phyloP scores from a whole-genome alignment of 2,797 vertebrate genomes.

The Poliocrania exsul region DNA sequence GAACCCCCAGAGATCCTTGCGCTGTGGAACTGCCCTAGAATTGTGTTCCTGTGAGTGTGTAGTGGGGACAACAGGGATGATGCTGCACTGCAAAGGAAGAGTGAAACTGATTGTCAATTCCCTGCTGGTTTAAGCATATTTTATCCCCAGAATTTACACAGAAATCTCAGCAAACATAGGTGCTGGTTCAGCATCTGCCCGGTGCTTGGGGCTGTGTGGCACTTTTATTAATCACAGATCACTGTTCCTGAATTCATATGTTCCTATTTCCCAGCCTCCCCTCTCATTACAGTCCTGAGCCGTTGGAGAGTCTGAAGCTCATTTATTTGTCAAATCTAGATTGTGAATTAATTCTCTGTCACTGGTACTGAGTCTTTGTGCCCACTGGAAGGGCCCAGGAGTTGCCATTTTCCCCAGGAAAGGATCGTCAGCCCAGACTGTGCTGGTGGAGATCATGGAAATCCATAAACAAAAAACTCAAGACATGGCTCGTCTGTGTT shows the following conservation, averaged over 20 bases:
- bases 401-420: not conserved
- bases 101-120: not conserved
- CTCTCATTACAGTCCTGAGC: not conserved
- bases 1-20: not conserved
- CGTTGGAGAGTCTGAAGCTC: not conserved
- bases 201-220: not conserved
- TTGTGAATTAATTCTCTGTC: not conserved
- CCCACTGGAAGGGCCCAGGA: not conserved
- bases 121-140: not conserved
- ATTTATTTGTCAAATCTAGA: not conserved
- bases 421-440: not conserved
- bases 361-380: not conserved
- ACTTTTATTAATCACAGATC: not conserved
- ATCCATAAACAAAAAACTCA: not conserved
- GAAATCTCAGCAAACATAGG: not conserved
- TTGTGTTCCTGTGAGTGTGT: not conserved
- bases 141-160: not conserved
- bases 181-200: not conserved
- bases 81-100: not conserved
- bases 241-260: not conserved
- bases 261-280: not conserved
- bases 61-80: not conserved
- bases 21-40: too few relatives aligned
- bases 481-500: not conserved
- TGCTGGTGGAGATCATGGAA: not conserved